Conservation (phyloP, 35 echinoderm and acorn worm genomes). For the Apostichopus parvimensis region DNA sequence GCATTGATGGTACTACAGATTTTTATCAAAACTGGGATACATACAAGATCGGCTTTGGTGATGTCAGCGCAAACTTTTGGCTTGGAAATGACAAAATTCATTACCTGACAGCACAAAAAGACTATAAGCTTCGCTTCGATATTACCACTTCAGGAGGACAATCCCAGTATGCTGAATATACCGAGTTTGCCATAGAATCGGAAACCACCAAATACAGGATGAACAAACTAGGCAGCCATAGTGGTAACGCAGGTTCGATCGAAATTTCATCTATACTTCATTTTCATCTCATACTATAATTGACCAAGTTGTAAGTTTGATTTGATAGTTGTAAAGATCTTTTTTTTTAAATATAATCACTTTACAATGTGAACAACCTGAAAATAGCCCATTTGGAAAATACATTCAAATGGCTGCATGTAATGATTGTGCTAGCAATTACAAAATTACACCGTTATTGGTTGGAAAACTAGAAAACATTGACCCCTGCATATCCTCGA, state of each 20-base stretch:
- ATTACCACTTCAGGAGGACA: not conserved
- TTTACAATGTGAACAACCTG: no score
- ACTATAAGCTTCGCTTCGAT: conserved; percentile 11
- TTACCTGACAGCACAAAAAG: not conserved
- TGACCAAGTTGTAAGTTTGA: no score
- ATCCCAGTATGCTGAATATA: not conserved
- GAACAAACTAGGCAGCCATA: not conserved
- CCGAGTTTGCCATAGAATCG: not conserved
- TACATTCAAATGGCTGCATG: no score
- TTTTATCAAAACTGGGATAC: not conserved
- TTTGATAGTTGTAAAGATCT: no score
- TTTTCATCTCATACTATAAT: no score
- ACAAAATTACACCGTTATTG: no score
- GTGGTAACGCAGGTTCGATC: not conserved
- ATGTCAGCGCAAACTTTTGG: conserved; percentile 20
- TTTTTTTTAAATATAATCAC: no score
- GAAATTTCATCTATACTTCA: not conserved
- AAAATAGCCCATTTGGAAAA: no score
- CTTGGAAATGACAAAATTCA: conserved; percentile 40
- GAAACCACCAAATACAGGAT: not conserved
- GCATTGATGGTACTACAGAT: not conserved
- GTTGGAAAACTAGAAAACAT: no score
- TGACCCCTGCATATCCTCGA: no score
- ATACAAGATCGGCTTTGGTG: conserved; percentile 10
- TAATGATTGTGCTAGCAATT: no score